A percentile compares a stretch with the other conserved stretches of the same genome.
These are phyloP conservation scores for Cheilinus undulatus DNA, from an alignment of 2,113 vertebrate genomes.

Conservation along the genomic window DNA sequence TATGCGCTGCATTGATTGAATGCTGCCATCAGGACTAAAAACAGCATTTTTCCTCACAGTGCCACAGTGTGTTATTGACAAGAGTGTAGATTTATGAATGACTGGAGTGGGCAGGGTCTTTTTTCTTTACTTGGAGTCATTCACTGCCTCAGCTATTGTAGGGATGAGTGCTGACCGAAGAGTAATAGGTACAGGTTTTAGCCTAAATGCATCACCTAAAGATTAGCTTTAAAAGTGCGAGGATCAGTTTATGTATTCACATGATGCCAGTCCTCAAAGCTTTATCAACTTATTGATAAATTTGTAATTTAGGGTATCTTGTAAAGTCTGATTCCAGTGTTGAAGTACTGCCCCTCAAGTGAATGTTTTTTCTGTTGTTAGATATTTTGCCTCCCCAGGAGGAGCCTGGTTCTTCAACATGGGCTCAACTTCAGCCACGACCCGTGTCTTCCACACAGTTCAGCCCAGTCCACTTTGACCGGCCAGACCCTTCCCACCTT, in stretches of 20 bases:
- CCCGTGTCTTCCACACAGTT: slow-evolving; percentile 62
- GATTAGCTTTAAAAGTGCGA: slow-evolving; percentile 1
- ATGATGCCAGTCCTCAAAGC: neutral
- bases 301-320: neutral
- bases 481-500: slow-evolving; percentile 49
- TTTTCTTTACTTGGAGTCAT: slow-evolving; percentile 21
- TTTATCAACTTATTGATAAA: neutral
- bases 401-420: slow-evolving; percentile 70
- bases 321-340: neutral
- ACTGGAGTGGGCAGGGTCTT: neutral
- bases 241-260: neutral
- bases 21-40: neutral
- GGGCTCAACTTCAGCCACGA: slow-evolving; percentile 73
- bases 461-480: slow-evolving; percentile 80
- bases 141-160: slow-evolving; percentile 23
- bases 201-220: slow-evolving; percentile 4
- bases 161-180: slow-evolving; percentile 18
- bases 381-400: slow-evolving; percentile 80
- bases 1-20: slow-evolving; percentile 39
- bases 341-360: no score
- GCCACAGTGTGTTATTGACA: slow-evolving; percentile 24
- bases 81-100: slow-evolving; percentile 35
- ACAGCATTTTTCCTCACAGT: slow-evolving; percentile 4
- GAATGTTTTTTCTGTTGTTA: slow-evolving; percentile 43
- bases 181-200: neutral